phyloP scores from a whole-genome alignment of 2,113 vertebrate species.

The Loxodonta africana region DNA sequence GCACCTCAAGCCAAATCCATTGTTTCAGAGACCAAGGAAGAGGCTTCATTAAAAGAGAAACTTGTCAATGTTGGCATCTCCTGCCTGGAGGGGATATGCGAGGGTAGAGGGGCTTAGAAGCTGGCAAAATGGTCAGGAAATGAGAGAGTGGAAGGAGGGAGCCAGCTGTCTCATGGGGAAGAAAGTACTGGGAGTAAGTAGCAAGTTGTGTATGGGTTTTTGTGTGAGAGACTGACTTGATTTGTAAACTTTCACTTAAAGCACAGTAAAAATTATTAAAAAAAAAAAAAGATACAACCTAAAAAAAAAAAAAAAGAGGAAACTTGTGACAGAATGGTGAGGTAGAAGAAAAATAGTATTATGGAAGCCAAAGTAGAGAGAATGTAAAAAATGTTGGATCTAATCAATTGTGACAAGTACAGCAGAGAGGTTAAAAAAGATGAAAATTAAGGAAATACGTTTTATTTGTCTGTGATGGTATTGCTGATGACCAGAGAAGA shows the following conservation, averaged over 20 bases:
- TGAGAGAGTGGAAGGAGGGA: no score
- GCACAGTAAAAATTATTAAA: no score
- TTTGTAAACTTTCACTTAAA: no score
- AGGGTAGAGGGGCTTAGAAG: no score
- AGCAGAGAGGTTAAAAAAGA: constrained; percentile 41
- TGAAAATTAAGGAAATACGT: constrained; percentile 26
- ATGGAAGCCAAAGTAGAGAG: constrained; percentile 11
- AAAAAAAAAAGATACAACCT: no score
- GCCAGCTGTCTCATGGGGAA: no score
- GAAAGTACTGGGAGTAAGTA: no score
- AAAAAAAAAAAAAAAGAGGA: neutral
- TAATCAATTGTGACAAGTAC: neutral
- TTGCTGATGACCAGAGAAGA: neutral
- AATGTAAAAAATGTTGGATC: neutral
- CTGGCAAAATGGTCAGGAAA: no score
- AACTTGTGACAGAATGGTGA: neutral
- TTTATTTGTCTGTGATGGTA: constrained; percentile 37
- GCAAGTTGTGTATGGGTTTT: no score
- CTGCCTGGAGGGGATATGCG: no score
- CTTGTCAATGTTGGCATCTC: neutral
- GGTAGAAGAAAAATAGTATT: neutral
- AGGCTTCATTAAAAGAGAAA: constrained; percentile 40
- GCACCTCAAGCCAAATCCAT: neutral
- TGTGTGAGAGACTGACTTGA: no score
- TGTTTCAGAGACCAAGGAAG: neutral